Conservation (phyloP, 2,797 vertebrate species). For the Karalla daura region DNA sequence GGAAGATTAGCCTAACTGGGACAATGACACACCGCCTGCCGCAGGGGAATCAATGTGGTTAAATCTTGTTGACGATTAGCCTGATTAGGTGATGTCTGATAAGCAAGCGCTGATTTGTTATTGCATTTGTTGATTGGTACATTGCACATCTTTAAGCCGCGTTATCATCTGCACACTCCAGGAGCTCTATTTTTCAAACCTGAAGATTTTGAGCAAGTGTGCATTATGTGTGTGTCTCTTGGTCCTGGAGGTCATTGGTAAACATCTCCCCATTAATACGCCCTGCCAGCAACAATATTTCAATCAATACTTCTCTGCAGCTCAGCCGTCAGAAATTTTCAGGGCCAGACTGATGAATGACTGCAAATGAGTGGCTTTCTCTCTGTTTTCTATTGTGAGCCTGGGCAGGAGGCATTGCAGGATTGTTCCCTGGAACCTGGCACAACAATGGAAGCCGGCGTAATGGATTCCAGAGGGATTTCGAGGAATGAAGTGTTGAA, state of each 20-base stretch:
- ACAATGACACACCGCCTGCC: slow-evolving; percentile 46
- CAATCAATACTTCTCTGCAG: slow-evolving; percentile 9
- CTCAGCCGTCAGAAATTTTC: slow-evolving; percentile 22
- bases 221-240: neutral
- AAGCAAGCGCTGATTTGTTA: slow-evolving; percentile 41
- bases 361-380: slow-evolving; percentile 44
- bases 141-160: slow-evolving; percentile 6
- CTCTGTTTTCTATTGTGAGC: slow-evolving; percentile 48
- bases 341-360: slow-evolving; percentile 45
- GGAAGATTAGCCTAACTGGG: slow-evolving; percentile 46
- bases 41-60: slow-evolving; percentile 26
- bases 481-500: slow-evolving; percentile 59
- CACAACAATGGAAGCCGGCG: slow-evolving; percentile 64
- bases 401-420: slow-evolving; percentile 62
- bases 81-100: slow-evolving; percentile 61
- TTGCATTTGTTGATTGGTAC: slow-evolving; percentile 29
- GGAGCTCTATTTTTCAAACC: neutral
- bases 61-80: slow-evolving; percentile 43
- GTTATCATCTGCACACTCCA: slow-evolving; percentile 9
- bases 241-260: neutral
- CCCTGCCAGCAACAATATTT: neutral
- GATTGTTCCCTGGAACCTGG: slow-evolving; percentile 59
- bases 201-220: neutral
- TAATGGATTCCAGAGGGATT: slow-evolving; percentile 77
- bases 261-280: slow-evolving; percentile 13